A percentile compares a stretch with the other conserved stretches of the same genome.
Evolutionary conservation across 2,797 vertebrate species (phyloP).

Genomic region (Myoxocephalus aenaeus): DNA sequence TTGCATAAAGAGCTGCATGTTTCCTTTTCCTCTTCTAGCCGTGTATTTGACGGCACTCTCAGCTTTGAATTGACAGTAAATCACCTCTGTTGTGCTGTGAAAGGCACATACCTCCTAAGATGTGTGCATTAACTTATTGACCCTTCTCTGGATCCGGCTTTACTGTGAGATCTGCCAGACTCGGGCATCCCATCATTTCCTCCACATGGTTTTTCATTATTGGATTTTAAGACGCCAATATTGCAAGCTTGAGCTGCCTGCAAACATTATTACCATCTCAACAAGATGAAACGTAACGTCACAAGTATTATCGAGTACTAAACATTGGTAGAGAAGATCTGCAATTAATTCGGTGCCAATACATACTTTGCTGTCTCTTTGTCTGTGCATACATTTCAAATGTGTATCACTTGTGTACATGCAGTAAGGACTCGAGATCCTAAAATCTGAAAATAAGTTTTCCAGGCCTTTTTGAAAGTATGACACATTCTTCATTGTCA

Average conservation of each 20-base stretch:
- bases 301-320: background rate
- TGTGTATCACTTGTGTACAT: background rate
- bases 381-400: background rate
- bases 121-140: background rate
- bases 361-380: background rate
- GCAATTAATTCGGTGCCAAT: background rate
- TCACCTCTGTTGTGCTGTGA: background rate
- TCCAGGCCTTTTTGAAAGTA: background rate
- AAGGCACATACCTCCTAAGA: background rate
- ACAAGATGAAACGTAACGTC: background rate
- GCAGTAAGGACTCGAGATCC: background rate
- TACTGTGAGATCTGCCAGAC: background rate
- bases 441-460: background rate
- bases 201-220: background rate
- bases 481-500: background rate
- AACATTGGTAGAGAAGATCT: background rate
- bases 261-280: background rate
- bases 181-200: slow-evolving; percentile 8
- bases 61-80: background rate
- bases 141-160: slow-evolving; percentile 2
- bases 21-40: background rate
- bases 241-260: background rate
- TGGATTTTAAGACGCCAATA: background rate
- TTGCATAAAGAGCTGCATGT: background rate
- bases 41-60: background rate